phyloP scores from a whole-genome alignment of 2,113 vertebrate species.

The Strix uralensis region DNA sequence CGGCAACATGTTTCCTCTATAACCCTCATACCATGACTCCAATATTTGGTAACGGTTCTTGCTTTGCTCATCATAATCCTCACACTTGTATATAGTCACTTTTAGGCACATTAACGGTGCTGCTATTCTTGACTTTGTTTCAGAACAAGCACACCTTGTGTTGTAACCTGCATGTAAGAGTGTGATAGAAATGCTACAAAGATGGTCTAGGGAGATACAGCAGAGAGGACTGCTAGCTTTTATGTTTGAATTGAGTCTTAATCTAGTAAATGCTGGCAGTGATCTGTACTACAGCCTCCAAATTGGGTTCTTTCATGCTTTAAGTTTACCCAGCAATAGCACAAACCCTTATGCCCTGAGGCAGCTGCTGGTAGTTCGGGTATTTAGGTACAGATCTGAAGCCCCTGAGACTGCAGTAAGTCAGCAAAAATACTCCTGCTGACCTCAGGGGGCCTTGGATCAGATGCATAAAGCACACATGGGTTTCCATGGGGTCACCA shows the following conservation, averaged over 20 bases:
- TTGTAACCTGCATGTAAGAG: neutral
- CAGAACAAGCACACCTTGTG: neutral
- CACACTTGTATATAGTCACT: neutral
- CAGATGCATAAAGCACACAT: neutral
- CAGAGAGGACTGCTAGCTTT: neutral
- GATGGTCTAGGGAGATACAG: neutral
- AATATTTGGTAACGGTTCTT: rapidly evolving
- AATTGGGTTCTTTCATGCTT: neutral
- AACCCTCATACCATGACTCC: neutral
- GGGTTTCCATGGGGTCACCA: neutral
- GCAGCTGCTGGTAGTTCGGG: neutral
- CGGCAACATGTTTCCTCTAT: neutral
- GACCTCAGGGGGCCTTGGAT: neutral
- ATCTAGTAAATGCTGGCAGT: neutral
- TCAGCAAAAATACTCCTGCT: neutral
- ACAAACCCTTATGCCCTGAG: neutral
- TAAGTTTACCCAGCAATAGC: neutral
- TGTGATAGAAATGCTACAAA: neutral
- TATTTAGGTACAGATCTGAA: neutral
- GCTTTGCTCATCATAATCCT: neutral
- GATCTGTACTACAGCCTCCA: neutral
- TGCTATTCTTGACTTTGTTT: neutral
- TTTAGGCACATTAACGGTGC: neutral
- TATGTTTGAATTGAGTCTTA: neutral
- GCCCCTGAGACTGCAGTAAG: neutral